Conservation (phyloP, 2,888 invertebrate species). For the Metalampra italica region DNA sequence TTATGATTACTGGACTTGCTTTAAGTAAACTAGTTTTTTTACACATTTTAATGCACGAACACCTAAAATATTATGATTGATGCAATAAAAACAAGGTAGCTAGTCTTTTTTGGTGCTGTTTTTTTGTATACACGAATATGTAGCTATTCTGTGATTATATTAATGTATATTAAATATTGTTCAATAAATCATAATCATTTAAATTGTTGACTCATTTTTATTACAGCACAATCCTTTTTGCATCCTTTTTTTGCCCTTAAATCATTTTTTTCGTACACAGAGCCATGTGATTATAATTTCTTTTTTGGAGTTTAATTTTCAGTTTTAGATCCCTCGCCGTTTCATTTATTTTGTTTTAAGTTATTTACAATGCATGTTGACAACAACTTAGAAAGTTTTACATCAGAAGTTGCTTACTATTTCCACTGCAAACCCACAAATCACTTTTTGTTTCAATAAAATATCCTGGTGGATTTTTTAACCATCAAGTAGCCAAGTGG, state of each 20-base stretch:
- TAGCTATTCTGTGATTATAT: slow-evolving; percentile 9
- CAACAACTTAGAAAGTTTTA: too few species aligned
- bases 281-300: slow-evolving; percentile 29
- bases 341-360: too few species aligned
- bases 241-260: slow-evolving; percentile 5
- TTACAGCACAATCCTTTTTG: slow-evolving; percentile 5
- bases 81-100: slow-evolving; percentile 4
- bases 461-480: too few species aligned
- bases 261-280: slow-evolving; percentile 28
- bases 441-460: too few species aligned
- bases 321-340: too few species aligned
- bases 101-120: slow-evolving; percentile 10
- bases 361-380: too few species aligned
- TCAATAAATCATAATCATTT: slow-evolving; percentile 11
- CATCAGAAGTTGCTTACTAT: too few species aligned
- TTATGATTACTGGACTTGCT: not conserved
- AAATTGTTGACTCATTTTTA: slow-evolving; percentile 22
- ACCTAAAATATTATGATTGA: not conserved
- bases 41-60: not conserved
- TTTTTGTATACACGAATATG: slow-evolving; percentile 6
- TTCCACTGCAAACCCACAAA: too few species aligned
- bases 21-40: not conserved
- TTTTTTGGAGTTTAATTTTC: not conserved
- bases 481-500: too few species aligned
- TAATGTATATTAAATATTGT: slow-evolving; percentile 6